phyloP scores from a whole-genome alignment of 1,140 invertebrate species.

The Zaprionus capensis region DNA sequence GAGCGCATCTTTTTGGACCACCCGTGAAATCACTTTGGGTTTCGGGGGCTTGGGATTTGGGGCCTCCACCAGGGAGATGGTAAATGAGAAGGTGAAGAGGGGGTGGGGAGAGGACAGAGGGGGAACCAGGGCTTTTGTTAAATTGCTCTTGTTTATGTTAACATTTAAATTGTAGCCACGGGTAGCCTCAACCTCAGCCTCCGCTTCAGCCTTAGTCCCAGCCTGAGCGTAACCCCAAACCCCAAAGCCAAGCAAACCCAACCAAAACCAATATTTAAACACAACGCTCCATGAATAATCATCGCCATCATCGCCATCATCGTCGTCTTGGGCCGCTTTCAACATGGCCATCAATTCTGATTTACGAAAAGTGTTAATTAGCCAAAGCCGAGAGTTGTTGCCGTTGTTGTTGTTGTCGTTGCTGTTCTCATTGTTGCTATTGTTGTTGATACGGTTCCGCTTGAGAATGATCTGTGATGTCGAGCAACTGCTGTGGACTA shows the following conservation, averaged over 20 bases:
- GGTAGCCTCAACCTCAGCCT: constrained; percentile 58
- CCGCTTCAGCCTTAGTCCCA: constrained; percentile 14
- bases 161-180: constrained; percentile 84
- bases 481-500: constrained; percentile 6
- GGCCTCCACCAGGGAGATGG: neutral
- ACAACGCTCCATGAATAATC: constrained; percentile 80
- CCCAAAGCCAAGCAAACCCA: constrained; percentile 37
- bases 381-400: constrained; percentile 38
- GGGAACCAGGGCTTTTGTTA: constrained; percentile 68
- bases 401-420: neutral
- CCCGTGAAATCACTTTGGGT: constrained; percentile 81
- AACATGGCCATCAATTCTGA: constrained; percentile 78
- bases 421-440: neutral
- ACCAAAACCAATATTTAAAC: constrained; percentile 81
- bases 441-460: neutral
- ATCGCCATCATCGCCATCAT: constrained; percentile 59
- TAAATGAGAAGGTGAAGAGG: neutral
- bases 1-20: constrained; percentile 80
- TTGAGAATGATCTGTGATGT: constrained; percentile 17
- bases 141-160: constrained; percentile 84
- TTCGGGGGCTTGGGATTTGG: constrained; percentile 47
- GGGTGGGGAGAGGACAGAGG: neutral
- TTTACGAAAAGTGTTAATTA: constrained; percentile 83
- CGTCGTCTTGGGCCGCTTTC: constrained; percentile 63
- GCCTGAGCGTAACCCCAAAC: neutral